A percentile compares a stretch with the other conserved stretches of the same genome.
Conservation (phyloP, 2,888 invertebrate species). For the Epistrophe grossulariae region DNA sequence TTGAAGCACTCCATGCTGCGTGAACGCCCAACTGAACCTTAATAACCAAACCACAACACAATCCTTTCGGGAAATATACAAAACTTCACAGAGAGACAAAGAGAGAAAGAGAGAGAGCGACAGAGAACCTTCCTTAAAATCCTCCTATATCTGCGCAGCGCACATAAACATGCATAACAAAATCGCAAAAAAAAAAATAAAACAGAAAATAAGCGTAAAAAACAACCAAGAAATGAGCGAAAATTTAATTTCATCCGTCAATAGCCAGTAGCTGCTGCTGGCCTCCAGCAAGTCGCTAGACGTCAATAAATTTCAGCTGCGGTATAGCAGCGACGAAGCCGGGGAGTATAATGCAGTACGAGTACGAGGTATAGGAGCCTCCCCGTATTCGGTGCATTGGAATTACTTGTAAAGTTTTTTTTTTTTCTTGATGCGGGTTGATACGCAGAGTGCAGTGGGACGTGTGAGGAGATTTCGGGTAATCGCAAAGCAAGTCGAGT, state of each 20-base stretch:
- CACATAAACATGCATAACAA: conserved; percentile 63
- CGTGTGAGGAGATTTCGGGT: conserved; percentile 27
- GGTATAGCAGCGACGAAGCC: conserved; percentile 9
- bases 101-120: too few relatives aligned
- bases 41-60: conserved; percentile 33
- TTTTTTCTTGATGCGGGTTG: conserved; percentile 20
- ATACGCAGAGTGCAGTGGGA: background rate
- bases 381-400: conserved; percentile 46
- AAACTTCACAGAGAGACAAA: background rate
- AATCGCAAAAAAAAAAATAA: conserved; percentile 19
- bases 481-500: conserved; percentile 65
- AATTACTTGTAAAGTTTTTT: conserved; percentile 48
- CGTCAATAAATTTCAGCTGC: conserved; percentile 70
- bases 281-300: conserved; percentile 58
- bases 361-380: conserved; percentile 21
- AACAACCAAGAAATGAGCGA: conserved; percentile 53
- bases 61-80: conserved; percentile 38
- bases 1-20: conserved; percentile 75
- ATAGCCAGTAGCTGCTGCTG: conserved; percentile 74
- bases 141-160: background rate
- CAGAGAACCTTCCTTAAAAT: conserved; percentile 7
- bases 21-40: conserved; percentile 63
- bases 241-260: conserved; percentile 76
- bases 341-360: background rate
- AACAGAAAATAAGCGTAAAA: conserved; percentile 16